Evolutionary conservation across 2,797 vertebrate species (phyloP).

Genomic region (Melanotaenia pygmaea): DNA sequence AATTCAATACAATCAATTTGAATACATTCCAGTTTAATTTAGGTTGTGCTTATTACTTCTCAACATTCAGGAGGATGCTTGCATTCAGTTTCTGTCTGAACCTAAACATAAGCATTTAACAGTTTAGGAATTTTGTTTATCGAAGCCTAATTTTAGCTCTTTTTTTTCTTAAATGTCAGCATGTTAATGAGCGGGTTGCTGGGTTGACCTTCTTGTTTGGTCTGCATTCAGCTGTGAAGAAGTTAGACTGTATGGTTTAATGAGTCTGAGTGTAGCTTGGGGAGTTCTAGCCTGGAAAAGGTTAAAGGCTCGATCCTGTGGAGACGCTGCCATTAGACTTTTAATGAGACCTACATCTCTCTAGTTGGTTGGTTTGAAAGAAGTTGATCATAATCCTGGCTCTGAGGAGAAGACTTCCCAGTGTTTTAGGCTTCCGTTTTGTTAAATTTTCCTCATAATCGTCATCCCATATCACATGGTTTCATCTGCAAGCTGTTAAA

Average conservation of each 20-base stretch:
- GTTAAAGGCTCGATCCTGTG: conserved; percentile 37
- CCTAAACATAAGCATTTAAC: background rate
- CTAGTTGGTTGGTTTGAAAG: background rate
- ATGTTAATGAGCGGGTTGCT: conserved; percentile 57
- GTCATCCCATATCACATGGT: background rate
- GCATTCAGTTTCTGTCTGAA: no score
- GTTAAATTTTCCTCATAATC: background rate
- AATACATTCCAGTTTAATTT: no score
- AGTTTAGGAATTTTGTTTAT: conserved; percentile 18
- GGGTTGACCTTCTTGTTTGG: conserved; percentile 57
- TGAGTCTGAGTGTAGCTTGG: conserved; percentile 32
- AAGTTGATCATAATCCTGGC: background rate
- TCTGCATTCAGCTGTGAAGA: conserved; percentile 45
- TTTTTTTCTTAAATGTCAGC: conserved; percentile 40
- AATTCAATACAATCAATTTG: no score
- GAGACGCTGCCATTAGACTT: conserved; percentile 20
- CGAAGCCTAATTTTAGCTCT: conserved; percentile 28
- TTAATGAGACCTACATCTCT: conserved; percentile 34
- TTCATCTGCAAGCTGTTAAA: background rate
- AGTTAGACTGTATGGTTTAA: conserved; percentile 47
- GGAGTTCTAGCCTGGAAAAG: conserved; percentile 31
- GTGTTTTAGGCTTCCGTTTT: background rate
- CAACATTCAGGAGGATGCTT: no score
- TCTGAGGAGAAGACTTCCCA: background rate
- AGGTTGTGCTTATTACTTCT: no score